Evolutionary conservation across 1,140 invertebrate species (phyloP).

Genomic region (Ceratina japonica): DNA sequence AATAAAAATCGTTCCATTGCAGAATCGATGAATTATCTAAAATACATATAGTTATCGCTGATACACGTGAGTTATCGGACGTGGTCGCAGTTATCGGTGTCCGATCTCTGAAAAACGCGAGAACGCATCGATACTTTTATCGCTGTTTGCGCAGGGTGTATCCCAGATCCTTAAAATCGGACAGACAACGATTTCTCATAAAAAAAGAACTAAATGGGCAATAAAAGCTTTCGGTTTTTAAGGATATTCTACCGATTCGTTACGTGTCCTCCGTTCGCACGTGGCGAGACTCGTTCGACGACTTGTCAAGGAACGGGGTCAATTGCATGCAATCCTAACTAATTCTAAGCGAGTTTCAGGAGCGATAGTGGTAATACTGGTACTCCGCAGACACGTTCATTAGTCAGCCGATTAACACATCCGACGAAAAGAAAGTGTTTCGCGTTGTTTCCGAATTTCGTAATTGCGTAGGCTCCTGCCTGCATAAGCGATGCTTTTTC

Average conservation of each 20-base stretch:
- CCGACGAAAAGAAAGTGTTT: conserved; percentile 35
- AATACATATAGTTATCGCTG: conserved; percentile 3
- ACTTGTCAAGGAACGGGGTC: conserved; percentile 60
- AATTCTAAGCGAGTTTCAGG: conserved; percentile 54
- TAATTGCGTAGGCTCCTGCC: background rate
- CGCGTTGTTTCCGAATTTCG: conserved; percentile 26
- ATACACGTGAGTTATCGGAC: no score
- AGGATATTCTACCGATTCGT: conserved; percentile 22
- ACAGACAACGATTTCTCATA: background rate
- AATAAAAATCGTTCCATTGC: background rate
- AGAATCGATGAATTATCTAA: conserved; percentile 9
- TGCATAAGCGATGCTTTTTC: background rate
- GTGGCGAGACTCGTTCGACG: conserved; percentile 55
- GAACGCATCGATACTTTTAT: background rate
- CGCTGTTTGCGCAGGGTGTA: no score
- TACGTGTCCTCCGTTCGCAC: conserved; percentile 44
- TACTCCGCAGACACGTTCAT: conserved; percentile 26
- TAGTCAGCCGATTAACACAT: conserved; percentile 39
- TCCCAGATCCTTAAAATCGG: no score
- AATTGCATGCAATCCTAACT: conserved; percentile 61
- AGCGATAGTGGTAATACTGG: conserved; percentile 52
- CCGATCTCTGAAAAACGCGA: conserved; percentile 8
- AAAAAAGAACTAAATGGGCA: background rate
- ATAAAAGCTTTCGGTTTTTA: background rate
- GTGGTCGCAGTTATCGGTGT: background rate